phyloP scores from a whole-genome alignment of 2,888 invertebrate species.

The Latrodectus hesperus region DNA sequence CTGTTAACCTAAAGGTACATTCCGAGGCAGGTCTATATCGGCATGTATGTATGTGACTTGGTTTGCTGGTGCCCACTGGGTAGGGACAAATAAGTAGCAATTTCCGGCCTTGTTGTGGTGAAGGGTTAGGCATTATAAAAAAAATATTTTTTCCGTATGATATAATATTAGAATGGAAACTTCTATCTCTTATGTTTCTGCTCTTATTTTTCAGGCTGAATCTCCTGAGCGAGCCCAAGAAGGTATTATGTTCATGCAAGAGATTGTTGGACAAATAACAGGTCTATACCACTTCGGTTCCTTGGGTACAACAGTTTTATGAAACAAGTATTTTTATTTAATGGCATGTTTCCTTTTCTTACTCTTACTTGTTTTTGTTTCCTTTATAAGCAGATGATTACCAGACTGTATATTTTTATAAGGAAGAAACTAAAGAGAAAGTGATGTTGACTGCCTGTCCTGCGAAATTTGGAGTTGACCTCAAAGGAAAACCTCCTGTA shows the following conservation, averaged over 20 bases:
- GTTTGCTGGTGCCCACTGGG: no score
- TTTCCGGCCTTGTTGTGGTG: no score
- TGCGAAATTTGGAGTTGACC: conserved; percentile 90
- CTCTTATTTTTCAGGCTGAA: conserved; percentile 81
- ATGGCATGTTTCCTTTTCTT: background rate
- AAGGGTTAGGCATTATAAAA: no score
- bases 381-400: conserved; percentile 77
- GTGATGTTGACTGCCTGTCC: conserved; percentile 85
- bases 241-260: conserved; percentile 95
- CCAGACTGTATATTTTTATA: conserved; percentile 78
- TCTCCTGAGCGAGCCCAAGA: conserved; percentile 90
- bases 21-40: no score
- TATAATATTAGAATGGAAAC: no score
- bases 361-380: conserved; percentile 8
- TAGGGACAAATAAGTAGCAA: no score
- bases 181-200: background rate
- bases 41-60: no score
- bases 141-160: no score
- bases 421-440: conserved; percentile 76
- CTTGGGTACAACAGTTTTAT: conserved; percentile 13
- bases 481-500: conserved; percentile 79
- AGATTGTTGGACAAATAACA: conserved; percentile 92
- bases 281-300: conserved; percentile 28
- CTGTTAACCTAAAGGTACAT: no score
- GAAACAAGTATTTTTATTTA: background rate